Evolutionary conservation across 2,113 vertebrate species (phyloP), one percentile per base, ranked within the genome.

Genomic region (Haemorhous mexicanus): DNA sequence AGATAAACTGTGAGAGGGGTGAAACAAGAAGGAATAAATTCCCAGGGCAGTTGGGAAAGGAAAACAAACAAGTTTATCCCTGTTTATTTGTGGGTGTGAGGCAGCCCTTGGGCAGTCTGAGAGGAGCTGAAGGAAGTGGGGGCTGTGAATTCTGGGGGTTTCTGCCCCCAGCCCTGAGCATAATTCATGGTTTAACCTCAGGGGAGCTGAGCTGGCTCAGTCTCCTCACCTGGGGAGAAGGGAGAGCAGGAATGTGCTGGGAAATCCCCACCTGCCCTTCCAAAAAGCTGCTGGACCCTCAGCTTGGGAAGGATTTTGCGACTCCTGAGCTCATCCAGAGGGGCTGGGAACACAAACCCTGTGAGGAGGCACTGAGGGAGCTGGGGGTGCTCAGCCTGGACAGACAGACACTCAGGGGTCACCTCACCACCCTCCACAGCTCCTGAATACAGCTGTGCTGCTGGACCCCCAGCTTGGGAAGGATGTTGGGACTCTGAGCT

Each of bases 161-260:
- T 49, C 28, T 87, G 75, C 22, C 14, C 35, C 24, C 8, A 2
- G 37, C 37, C 23, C 32, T 32, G 37, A 13, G 18, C 35, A 11
- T 59, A 55, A 7, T 21, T 85, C 11, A 0, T 7, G 33, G n/a
- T 3, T 47, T 49, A 11, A 50, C 53, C 39, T 27, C 3, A 1
- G 32, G 6, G 3, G 2, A 7, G 37, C 4, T 49, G 66, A 21
- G 22, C 46, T 44, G 13, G 3, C 28, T 12, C 6, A 2, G 43
- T 4, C 41, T 35, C 37, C 12, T 19, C 6, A 5, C 43, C 13
- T 9, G 59, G 68, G 62, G 13, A 19, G 32, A 12, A 13, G 8
- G 19, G 1, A 5, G 49, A 56, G 66, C 46, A 41, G 49, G 64
- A 30, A 37, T 0, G 4, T 7, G 32, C 19, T 27, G 24, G 3